phyloP scores from a whole-genome alignment of 1,140 invertebrate species.

The Thereuonema tuberculata region DNA sequence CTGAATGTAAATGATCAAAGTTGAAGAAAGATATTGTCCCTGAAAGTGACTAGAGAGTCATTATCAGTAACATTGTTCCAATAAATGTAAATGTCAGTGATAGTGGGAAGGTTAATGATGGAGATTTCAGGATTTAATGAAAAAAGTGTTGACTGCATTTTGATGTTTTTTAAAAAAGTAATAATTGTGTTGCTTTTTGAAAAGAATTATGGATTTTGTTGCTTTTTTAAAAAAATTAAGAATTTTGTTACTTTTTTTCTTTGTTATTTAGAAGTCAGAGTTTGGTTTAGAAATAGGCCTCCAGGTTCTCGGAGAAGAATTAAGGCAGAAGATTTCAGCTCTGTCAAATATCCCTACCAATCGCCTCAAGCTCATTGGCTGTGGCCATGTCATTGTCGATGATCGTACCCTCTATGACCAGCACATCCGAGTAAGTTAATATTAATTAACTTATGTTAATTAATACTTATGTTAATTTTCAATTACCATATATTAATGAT shows the following conservation, averaged over 20 bases:
- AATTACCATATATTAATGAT: background rate
- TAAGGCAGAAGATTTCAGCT: conserved; percentile 40
- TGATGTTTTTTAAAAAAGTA: too few species aligned
- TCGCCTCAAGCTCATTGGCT: conserved; percentile 50
- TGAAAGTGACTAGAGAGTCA: too few species aligned
- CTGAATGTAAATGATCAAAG: too few species aligned
- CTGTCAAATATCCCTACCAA: conserved; percentile 32
- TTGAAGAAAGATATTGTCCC: too few species aligned
- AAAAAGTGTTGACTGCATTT: too few species aligned
- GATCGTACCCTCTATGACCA: conserved; percentile 38
- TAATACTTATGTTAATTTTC: conserved; percentile 2
- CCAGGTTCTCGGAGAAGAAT: conserved; percentile 32
- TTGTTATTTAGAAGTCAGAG: conserved; percentile 1
- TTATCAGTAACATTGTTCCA: too few species aligned
- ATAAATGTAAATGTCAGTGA: too few species aligned
- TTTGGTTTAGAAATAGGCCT: conserved; percentile 4
- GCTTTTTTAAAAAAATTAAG: conserved; percentile 18
- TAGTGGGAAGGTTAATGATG: too few species aligned
- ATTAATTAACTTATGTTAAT: conserved; percentile 24
- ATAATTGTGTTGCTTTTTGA: too few species aligned
- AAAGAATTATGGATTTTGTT: too few species aligned
- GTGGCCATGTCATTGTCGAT: conserved; percentile 47
- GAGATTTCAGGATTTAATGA: too few species aligned
- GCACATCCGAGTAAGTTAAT: conserved; percentile 28
- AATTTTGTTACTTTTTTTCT: conserved; percentile 8